A percentile compares a stretch with the other conserved stretches of the same genome.
Evolutionary conservation across 2,888 invertebrate genomes (phyloP).

Genomic region (Oscheius sp.): DNA sequence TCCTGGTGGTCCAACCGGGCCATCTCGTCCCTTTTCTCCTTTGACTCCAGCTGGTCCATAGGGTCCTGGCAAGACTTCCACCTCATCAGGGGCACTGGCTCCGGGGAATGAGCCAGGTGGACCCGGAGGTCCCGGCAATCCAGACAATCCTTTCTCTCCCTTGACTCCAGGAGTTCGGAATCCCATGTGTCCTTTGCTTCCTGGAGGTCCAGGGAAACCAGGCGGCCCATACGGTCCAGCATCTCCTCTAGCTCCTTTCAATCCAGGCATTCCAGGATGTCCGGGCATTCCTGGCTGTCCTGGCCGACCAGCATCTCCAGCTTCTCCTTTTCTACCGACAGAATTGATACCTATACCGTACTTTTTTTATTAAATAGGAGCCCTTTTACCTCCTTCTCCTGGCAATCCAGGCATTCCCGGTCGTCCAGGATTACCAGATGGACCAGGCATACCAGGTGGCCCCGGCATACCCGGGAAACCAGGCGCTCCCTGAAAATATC

Average conservation of each 20-base stretch:
- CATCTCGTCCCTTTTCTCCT: slow-evolving; percentile 69
- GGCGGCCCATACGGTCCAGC: slow-evolving; percentile 63
- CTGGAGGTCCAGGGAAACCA: slow-evolving; percentile 61
- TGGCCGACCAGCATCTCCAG: slow-evolving; percentile 71
- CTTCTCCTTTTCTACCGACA: slow-evolving; percentile 59
- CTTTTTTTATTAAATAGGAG: background rate
- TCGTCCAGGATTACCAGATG: slow-evolving; percentile 68
- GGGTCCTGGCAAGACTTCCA: slow-evolving; percentile 70
- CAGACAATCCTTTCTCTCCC: slow-evolving; percentile 65
- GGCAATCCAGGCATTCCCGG: slow-evolving; percentile 55
- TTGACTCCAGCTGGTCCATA: slow-evolving; percentile 62
- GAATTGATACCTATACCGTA: slow-evolving; percentile 17
- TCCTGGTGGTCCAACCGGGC: slow-evolving; percentile 68
- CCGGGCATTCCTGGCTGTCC: slow-evolving; percentile 71
- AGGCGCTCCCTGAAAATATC: slow-evolving; percentile 36
- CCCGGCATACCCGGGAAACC: slow-evolving; percentile 66
- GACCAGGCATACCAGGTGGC: slow-evolving; percentile 67
- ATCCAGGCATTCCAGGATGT: slow-evolving; percentile 58
- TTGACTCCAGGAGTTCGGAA: slow-evolving; percentile 66
- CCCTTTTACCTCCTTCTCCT: slow-evolving; percentile 29
- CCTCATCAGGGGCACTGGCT: slow-evolving; percentile 66
- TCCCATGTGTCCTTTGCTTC: slow-evolving; percentile 59
- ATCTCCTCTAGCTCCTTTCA: slow-evolving; percentile 63
- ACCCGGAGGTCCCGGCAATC: slow-evolving; percentile 70
- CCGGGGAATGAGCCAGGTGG: slow-evolving; percentile 67